Evolutionary conservation across 2,888 invertebrate genomes (phyloP), one percentile per base, ranked within the genome.

Genomic region (Lithophane socia): DNA sequence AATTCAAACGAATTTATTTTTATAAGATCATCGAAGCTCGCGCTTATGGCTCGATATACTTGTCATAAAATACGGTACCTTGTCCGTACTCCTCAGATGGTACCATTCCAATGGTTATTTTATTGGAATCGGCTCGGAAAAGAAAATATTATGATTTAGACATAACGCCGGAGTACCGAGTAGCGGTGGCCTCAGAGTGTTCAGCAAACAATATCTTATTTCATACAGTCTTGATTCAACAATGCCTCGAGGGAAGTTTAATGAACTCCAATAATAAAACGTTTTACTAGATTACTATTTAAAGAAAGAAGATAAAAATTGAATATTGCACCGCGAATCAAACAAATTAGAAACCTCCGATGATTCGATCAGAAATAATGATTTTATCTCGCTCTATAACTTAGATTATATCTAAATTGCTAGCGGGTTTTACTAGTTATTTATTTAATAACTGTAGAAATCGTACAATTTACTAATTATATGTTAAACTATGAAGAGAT

Each of bases 161-260:
- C 84, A 66, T 84, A 80, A 81, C 64, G 70, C 74, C 73, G 47
- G 63, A 68, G 75, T 70, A 69, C 67, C 52, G 73, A 69, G 80
- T 77, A 63, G 65, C 73, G 67, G 69, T 71, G 71, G 77, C 73
- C 72, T 75, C 63, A 74, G 77, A 92, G 92, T 90, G 92, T 88
- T 92, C 90, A 82, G 90, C 89, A 93, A 93, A 93, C 93, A 93
- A 88, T 91, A 92, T 93, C 92, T 83, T 86, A 90, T 93, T 93
- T 90, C 93, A 91, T 86, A 87, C 65, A 70, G 56, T 82, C 75
- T 85, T 82, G 80, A 82, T 81, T 80, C 79, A 88, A 87, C 80
- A 83, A 87, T 81, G 77, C 64, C 49, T 52, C 69, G 77, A 75
- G 47, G 72, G 44, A 65, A 80, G 80, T 84, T 73, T 80, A 84